These are phyloP conservation scores for Ferrisia virgata DNA, from an alignment of 2,888 invertebrate species.

Conservation along the genomic window DNA sequence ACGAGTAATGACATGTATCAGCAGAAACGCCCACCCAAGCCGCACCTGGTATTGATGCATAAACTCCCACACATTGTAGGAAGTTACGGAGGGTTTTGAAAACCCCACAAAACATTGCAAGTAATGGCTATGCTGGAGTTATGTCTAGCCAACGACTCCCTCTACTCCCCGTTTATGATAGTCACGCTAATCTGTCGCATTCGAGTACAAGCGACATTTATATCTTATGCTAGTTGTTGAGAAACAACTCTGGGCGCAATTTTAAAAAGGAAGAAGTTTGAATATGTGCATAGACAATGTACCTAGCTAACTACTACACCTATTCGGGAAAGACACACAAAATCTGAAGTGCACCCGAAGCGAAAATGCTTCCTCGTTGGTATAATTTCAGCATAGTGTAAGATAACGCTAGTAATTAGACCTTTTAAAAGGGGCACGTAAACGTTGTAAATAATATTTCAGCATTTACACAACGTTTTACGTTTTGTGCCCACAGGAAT, in stretches of 20 bases:
- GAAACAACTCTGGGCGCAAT: background rate
- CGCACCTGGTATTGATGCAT: no score
- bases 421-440: slow-evolving; percentile 30
- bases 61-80: no score
- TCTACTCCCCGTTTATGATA: no score
- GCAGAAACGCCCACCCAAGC: no score
- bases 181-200: no score
- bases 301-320: background rate
- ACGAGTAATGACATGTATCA: no score
- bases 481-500: slow-evolving; percentile 23
- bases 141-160: no score
- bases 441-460: slow-evolving; percentile 30
- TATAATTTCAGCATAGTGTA: background rate
- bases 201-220: no score
- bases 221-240: background rate
- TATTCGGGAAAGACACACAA: background rate
- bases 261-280: background rate
- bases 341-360: background rate
- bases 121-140: no score
- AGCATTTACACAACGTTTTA: slow-evolving; percentile 21
- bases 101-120: no score
- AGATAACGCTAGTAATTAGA: slow-evolving; percentile 22
- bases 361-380: slow-evolving; percentile 10
- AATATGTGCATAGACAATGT: background rate
- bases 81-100: no score